phyloP scores from a whole-genome alignment of 1,140 invertebrate species.

The Megalonaias nervosa region DNA sequence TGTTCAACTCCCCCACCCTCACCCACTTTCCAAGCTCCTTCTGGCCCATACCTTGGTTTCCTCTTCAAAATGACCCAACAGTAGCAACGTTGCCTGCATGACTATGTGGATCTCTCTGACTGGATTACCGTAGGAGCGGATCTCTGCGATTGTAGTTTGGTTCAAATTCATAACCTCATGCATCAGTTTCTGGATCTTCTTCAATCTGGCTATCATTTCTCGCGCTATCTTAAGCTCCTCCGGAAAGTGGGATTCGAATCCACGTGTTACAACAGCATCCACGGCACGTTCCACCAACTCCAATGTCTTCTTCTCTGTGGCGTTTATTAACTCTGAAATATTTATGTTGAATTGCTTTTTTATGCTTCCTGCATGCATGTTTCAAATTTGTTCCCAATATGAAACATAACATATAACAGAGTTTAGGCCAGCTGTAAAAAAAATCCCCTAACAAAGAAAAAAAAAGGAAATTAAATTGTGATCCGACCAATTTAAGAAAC shows the following conservation, averaged over 20 bases:
- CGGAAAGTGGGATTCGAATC: constrained; percentile 35
- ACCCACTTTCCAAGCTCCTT: neutral
- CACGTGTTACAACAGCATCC: constrained; percentile 44
- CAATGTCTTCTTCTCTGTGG: constrained; percentile 42
- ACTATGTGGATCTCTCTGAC: constrained; percentile 40
- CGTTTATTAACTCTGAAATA: constrained; percentile 33
- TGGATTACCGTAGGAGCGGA: constrained; percentile 44
- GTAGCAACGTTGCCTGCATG: constrained; percentile 46
- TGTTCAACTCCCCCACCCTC: neutral
- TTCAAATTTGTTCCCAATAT: too few species aligned
- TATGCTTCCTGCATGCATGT: too few species aligned
- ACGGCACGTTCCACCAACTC: constrained; percentile 43
- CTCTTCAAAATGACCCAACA: constrained; percentile 46
- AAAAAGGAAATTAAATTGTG: too few species aligned
- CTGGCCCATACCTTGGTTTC: constrained; percentile 42
- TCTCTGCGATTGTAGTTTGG: constrained; percentile 49
- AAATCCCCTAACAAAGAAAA: too few species aligned
- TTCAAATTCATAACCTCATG: constrained; percentile 50
- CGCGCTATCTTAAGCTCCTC: constrained; percentile 36
- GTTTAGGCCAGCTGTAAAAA: too few species aligned
- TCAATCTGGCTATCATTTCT: constrained; percentile 42
- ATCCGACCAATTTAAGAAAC: too few species aligned
- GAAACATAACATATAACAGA: too few species aligned
- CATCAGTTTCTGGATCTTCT: constrained; percentile 40
- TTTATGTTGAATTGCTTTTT: too few species aligned